Evolutionary conservation across 2,888 invertebrate genomes (phyloP), one percentile per base, ranked within the genome.

Genomic region (Orchestes rusci): DNA sequence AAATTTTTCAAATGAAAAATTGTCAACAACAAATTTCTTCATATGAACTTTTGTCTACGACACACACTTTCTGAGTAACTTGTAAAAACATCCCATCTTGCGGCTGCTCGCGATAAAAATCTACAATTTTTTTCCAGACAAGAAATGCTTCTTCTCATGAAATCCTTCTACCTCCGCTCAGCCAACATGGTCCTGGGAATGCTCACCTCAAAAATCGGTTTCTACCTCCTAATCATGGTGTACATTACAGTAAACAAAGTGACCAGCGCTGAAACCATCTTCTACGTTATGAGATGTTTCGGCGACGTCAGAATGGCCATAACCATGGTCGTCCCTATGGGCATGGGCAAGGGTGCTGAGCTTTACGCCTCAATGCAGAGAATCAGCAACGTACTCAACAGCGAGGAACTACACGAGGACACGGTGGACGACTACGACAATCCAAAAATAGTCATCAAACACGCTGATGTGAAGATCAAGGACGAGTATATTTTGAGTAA

Each of bases 401-500:
- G 69, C 47, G 70, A 71, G 10, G 74, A 74, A 43, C 42, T 59
- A 3, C 42, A 45, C 33, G 45, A 56, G 4, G 44, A 36, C 12
- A 34, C 54, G 2, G 52, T 56, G 16, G 51, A 53, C 32, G 50
- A 56, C 60, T 42, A 59, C 57, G 16, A 55, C 10, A 51, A 56
- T 29, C 55, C 57, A 1, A 56, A 54, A 39, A 53, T 64, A 2
- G 50, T 50, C 3, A 38, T 64, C 3, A 50, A 54, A 15, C 51
- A 57, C 19, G 58, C 57, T 2, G 45, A 50, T 3, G 57, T 61
- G 3, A 48, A 41, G 15, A 52, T 63, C 16, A 51, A 57, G 59
- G 40, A 61, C 53, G 28, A 55, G 50, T 27, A 51, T 58, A 33
- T 74, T 0, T 55, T 77, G 4, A 63, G 63, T 43, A 61, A 73